A percentile compares a stretch with the other conserved stretches of the same genome.
Conservation (phyloP, 2,888 invertebrate genomes). For the Coronaproctus castanopsis region DNA sequence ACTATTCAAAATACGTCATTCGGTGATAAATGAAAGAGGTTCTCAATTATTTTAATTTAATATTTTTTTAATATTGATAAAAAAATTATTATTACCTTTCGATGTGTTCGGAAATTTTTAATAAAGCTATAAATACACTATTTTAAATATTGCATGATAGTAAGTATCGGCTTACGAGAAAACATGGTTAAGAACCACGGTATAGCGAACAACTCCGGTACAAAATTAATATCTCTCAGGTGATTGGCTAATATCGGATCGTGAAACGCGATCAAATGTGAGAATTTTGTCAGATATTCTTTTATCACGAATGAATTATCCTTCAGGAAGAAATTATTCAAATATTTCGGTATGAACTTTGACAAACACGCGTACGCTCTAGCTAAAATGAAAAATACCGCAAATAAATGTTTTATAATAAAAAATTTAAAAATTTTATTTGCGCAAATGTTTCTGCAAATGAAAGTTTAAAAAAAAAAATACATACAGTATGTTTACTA, state of each 20-base stretch:
- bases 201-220: constrained; percentile 92
- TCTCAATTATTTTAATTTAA: no score
- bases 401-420: no score
- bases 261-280: constrained; percentile 85
- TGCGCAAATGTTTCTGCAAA: no score
- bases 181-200: constrained; percentile 99
- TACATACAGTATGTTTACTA: no score
- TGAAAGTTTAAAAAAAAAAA: no score
- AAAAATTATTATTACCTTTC: no score
- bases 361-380: constrained; percentile 87
- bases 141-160: neutral
- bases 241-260: constrained; percentile 84
- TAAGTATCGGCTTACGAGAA: constrained; percentile 52
- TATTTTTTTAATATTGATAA: no score
- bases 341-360: constrained; percentile 85
- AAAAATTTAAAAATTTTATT: no score
- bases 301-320: constrained; percentile 93
- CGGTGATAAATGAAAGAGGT: no score
- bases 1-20: no score
- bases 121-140: neutral
- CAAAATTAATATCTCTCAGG: constrained; percentile 76
- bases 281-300: constrained; percentile 92
- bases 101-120: neutral
- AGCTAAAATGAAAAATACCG: constrained; percentile 37
- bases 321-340: constrained; percentile 89